Conservation (phyloP, 2,113 vertebrate species). For the Patagioenas fasciata region DNA sequence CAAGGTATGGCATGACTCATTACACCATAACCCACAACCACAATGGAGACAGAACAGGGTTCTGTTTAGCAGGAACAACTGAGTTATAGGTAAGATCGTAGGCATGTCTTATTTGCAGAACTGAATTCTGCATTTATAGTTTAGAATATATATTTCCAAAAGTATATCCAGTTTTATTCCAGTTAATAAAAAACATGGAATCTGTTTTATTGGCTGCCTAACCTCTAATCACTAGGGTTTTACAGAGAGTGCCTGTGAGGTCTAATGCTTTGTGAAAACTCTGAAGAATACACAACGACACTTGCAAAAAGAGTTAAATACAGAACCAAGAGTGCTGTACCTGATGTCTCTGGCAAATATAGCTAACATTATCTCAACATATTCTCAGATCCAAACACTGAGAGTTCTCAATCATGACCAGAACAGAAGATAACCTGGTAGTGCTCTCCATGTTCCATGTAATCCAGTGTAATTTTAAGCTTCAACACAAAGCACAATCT, state of each 20-base stretch:
- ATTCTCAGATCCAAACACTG: not conserved
- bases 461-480: not conserved
- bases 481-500: not conserved
- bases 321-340: not conserved
- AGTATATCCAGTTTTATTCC: not conserved
- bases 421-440: not conserved
- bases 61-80: not conserved
- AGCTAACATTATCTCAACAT: not conserved
- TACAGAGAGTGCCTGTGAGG: accelerated
- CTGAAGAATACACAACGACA: not conserved
- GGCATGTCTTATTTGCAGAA: not conserved
- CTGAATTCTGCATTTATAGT: not conserved
- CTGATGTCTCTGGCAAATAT: not conserved
- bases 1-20: not conserved
- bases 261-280: not conserved
- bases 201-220: not conserved
- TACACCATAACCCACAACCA: not conserved
- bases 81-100: not conserved
- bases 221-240: not conserved
- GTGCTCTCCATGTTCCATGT: not conserved
- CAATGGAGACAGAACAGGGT: not conserved
- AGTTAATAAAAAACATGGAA: not conserved
- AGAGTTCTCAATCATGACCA: not conserved
- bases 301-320: not conserved
- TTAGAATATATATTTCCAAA: not conserved